phyloP scores from a whole-genome alignment of 2,113 vertebrate genomes.

The Rattus rattus region DNA sequence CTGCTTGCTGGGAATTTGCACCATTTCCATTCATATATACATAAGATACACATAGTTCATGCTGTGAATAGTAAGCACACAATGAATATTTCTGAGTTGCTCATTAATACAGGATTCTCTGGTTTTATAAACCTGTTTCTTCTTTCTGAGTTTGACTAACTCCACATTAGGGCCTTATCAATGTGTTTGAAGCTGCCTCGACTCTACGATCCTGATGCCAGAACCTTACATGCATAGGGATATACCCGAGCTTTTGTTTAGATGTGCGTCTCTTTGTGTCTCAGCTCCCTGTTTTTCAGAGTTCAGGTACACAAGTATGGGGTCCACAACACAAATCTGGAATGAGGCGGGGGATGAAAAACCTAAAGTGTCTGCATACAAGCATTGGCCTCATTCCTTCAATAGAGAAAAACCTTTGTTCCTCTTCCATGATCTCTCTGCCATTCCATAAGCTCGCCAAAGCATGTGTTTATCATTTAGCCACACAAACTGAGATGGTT shows the following conservation, averaged over 20 bases:
- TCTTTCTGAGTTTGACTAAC: neutral
- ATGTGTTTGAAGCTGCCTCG: neutral
- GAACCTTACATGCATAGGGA: neutral
- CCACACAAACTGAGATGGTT: neutral
- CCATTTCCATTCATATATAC: neutral
- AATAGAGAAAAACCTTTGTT: slow-evolving; percentile 12
- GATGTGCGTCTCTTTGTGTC: neutral
- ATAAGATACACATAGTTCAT: neutral
- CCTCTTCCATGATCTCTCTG: neutral
- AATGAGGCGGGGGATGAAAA: neutral
- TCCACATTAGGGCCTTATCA: neutral
- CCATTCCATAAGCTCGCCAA: neutral
- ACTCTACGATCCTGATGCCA: neutral
- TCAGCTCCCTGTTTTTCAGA: neutral
- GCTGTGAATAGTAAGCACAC: neutral
- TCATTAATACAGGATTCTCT: neutral
- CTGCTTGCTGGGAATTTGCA: neutral
- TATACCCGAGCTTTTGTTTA: neutral
- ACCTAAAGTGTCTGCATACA: neutral
- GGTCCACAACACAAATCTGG: neutral
- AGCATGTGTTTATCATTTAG: slow-evolving; percentile 9
- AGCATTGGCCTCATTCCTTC: slow-evolving; percentile 9
- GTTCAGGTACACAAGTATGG: slow-evolving; percentile 2
- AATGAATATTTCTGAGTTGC: neutral
- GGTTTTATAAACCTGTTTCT: neutral